Evolutionary conservation across 2,797 vertebrate genomes (phyloP).

Genomic region (Epinephelus malabaricus): DNA sequence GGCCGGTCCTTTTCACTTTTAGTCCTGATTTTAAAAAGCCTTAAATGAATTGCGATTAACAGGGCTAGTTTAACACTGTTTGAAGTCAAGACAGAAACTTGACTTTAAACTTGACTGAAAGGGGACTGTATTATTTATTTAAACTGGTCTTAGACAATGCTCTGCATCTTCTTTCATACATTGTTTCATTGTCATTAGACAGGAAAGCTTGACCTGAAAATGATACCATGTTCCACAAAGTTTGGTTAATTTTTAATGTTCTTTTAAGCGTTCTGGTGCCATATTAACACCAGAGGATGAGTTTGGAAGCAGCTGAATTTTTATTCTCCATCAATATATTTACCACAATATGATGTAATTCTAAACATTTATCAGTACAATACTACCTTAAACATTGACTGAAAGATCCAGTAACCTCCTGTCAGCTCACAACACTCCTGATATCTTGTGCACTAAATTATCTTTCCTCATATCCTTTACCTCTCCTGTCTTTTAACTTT

Average conservation of each 20-base stretch:
- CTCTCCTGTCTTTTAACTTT: neutral
- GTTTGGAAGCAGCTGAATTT: neutral
- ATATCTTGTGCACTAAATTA: neutral
- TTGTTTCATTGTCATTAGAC: neutral
- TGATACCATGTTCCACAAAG: no score
- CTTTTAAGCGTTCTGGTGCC: neutral
- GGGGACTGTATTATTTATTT: neutral
- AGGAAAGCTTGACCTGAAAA: no score
- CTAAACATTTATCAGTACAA: neutral
- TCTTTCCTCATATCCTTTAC: neutral
- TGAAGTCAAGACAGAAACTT: constrained; percentile 2
- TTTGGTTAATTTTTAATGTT: neutral
- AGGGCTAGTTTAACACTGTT: constrained; percentile 10
- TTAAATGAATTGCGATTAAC: constrained; percentile 34
- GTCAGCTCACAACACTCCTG: constrained; percentile 3
- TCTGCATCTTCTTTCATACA: neutral
- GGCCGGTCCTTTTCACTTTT: constrained; percentile 32
- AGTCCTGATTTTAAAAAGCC: constrained; percentile 26
- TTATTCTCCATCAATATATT: neutral
- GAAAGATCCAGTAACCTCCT: neutral
- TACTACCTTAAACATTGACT: neutral
- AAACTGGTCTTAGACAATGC: neutral
- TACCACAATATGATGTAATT: neutral
- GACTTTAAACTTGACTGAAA: neutral
- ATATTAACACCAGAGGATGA: neutral